Evolutionary conservation across 2,797 vertebrate genomes (phyloP), one percentile per base, ranked within the genome.

Genomic region (Lophotriccus pileatus): DNA sequence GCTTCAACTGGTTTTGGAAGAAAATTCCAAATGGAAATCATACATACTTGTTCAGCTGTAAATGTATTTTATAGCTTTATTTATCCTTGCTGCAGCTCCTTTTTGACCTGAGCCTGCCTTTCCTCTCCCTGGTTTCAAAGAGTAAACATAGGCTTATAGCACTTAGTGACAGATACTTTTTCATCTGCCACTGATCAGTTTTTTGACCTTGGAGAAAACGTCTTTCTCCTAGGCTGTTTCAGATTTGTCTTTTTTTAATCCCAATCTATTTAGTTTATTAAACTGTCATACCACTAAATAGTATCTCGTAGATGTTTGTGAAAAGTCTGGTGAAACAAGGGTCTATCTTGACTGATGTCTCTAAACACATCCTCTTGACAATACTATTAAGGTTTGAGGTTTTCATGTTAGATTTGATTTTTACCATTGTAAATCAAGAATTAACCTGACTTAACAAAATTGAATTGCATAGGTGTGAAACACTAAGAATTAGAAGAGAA

Each of bases 401-500:
- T 74, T 83, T 78, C 32, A 14, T 88, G 53, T 72, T 68, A 76
- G 39, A 49, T 79, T 63, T 77, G 37, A 37, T 78, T 95, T 94
- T 83, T 84, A 17, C 8, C 20, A 12, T 27, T 80, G 63, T 74
- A 94, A 92, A 93, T 93, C 74, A 93, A 32, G 74, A 82, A 49
- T 79, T 83, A 87, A 64, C 52, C 74, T 93, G 1, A 4, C 37
- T 90, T 82, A 74, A 77, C 55, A 79, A 90, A 84, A 92, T 70
- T 82, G 63, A 89, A 73, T 90, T 80, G 50, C 68, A 53, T 60
- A 93, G 68, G 53, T 93, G 68, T 83, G 84, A 94, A 91, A 77
- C 41, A 72, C 52, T 9, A 7, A 92, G 90, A 93, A 74, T n/a
- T 78, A 77, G 55, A 92, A 69, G n/a, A 75, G 18, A 95, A 78